Base-by-base conservation (phyloP, 2,113 vertebrate genomes). In the Zonotrichia leucophrys region DNA sequence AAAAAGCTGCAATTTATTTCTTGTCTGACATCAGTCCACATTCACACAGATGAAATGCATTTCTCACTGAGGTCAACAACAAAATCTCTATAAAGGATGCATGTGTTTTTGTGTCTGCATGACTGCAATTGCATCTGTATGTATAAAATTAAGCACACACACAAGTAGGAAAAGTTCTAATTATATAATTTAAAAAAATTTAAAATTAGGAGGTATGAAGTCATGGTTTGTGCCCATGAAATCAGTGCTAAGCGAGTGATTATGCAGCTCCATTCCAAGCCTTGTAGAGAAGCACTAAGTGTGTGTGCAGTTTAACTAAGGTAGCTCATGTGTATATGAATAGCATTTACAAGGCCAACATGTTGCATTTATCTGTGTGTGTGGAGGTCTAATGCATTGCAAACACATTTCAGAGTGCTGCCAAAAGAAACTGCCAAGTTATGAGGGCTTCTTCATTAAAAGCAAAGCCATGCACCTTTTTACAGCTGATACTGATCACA, bases 101-200 rank as follows among this genome's bases (percentile, higher is more conserved):
- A 13, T 12, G 10, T 8, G 3, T 30, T n/a, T 33, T 17, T 37
- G 14, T 49, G 37, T n/a, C 7, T 83, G 20, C 31, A 15, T 41
- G 31, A 8, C 7, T 17, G 3, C 3, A 15, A 3, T 49, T 47
- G 30, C 17, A 5, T 64, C 24, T 23, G 10, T 63, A n/a, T 37
- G 28, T 12, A 8, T 49, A 33, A 16, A 41, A 33, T 35, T 80
- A 35, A 20, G n/a, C 4, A n/a, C 7, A 39, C 9, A n/a, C 2
- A 10, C 7, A 15, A 42, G 39, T 5, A 70, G 50, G 21, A 62
- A 81, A 63, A 44, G 8, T 67, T 59, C 60, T 64, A 27, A 59
- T 67, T 10, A 59, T 42, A 25, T 59, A 0, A 1, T 59, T 88
- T 52, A 6, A 59, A 23, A 3, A 1, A 4, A 24, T 78, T 12